Conservation (phyloP, 2,888 invertebrate genomes). For the Tachina lurida region DNA sequence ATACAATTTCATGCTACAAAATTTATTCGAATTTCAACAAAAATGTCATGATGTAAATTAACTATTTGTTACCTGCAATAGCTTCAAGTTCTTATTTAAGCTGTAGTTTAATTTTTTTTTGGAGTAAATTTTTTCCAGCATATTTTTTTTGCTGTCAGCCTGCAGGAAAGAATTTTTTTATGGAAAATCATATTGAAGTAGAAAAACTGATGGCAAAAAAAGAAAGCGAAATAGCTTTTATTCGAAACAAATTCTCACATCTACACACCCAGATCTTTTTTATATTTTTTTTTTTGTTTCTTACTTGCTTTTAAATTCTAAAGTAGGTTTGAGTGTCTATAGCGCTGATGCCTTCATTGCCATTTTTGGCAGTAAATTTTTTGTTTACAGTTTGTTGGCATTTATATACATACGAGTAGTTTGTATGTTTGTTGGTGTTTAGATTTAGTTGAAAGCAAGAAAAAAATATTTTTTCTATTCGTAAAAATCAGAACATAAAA, state of each 20-base stretch:
- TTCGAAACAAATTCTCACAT: background rate
- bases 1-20: too few species aligned
- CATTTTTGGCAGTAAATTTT: constrained; percentile 44
- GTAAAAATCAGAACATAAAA: constrained; percentile 30
- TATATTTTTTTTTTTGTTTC: background rate
- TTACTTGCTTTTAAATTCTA: background rate
- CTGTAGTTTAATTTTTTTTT: background rate
- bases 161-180: background rate
- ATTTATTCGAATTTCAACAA: too few species aligned
- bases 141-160: background rate
- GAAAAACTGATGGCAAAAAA: background rate
- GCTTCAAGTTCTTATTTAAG: background rate
- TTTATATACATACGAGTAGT: background rate
- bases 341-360: constrained; percentile 41
- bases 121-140: background rate
- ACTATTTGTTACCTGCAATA: background rate
- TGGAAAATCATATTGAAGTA: background rate
- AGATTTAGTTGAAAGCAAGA: constrained; percentile 33
- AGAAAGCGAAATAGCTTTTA: too few species aligned
- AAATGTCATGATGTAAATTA: too few species aligned
- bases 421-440: background rate
- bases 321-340: background rate
- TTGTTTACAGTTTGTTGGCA: constrained; percentile 11
- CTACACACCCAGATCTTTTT: background rate
- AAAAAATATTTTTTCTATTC: constrained; percentile 19